Evolutionary conservation across 2,888 invertebrate genomes (phyloP).

Genomic region (Tanypteryx hageni): DNA sequence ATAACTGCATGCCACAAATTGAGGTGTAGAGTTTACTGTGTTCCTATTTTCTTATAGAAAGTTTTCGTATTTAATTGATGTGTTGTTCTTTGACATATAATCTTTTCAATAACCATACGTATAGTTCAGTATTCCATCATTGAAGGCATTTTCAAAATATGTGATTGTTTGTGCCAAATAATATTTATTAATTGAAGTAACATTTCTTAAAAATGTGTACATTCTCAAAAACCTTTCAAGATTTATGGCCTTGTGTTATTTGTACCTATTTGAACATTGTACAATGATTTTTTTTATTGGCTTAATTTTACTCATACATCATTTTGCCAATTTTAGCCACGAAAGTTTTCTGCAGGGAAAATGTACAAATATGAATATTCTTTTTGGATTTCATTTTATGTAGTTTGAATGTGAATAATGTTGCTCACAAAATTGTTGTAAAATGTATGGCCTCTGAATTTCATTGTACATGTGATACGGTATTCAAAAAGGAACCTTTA

Average conservation of each 20-base stretch:
- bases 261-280: neutral
- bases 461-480: slow-evolving; percentile 28
- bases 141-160: slow-evolving; percentile 37
- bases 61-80: neutral
- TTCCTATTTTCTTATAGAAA: slow-evolving; percentile 55
- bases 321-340: slow-evolving; percentile 41
- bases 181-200: slow-evolving; percentile 50
- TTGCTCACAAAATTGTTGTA: slow-evolving; percentile 54
- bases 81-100: neutral
- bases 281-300: slow-evolving; percentile 9
- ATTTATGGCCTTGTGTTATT: slow-evolving; percentile 39
- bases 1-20: slow-evolving; percentile 16
- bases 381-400: slow-evolving; percentile 53
- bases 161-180: slow-evolving; percentile 53
- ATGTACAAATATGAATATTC: slow-evolving; percentile 52
- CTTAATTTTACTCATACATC: neutral
- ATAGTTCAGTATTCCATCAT: slow-evolving; percentile 55
- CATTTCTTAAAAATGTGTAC: slow-evolving; percentile 18
- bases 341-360: slow-evolving; percentile 39
- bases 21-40: slow-evolving; percentile 38
- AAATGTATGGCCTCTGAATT: slow-evolving; percentile 36
- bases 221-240: neutral
- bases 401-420: slow-evolving; percentile 28
- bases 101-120: neutral
- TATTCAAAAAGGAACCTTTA: slow-evolving; percentile 35